Evolutionary conservation across 2,888 invertebrate genomes (phyloP), one percentile per base, ranked within the genome.

Genomic region (Elaeidobius kamerunicus): DNA sequence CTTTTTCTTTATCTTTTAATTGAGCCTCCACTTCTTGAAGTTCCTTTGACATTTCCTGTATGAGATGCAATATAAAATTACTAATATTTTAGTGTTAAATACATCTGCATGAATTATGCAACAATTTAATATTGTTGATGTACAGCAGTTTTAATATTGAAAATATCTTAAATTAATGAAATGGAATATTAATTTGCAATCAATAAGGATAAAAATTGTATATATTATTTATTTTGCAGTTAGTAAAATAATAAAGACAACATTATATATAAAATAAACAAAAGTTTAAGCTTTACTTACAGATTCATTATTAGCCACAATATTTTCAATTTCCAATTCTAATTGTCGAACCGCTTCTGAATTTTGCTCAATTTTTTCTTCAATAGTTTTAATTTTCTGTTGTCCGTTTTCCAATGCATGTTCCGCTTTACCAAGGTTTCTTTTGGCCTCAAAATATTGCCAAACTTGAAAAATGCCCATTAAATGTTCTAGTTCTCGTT

Each of bases 401-500:
- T 69, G 62, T 15, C 64, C 64, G 18, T 60, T 56, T 40, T 68
- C 60, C 6, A 70, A 57, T n/a, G 65, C 62, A 42, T 67, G 58
- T 53, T 65, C 60, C 3, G 69, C 65, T 52, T 60, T 59, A 14
- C 44, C 41, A 11, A 63, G 53, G 32, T 57, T 56, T 36, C 60
- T 56, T 52, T 69, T 63, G 3, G 65, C 63, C 40, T 75, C 73
- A 43, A 79, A 76, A 75, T 77, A 92, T 72, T 81, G 83, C 78
- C 82, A 91, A 15, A 89, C 90, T 41, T 83, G 76, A 66, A 82
- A 78, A 15, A 94, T 79, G 63, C 85, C 82, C 17, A 80, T 83
- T 45, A 91, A 78, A 67, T 88, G 87, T 60, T 94, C 91, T 38
- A 94, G 74, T 68, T 97, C 93, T 48, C 92, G 78, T 42, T 86